Evolutionary conservation across 2,888 invertebrate genomes (phyloP).

Genomic region (Oscheius sp.): DNA sequence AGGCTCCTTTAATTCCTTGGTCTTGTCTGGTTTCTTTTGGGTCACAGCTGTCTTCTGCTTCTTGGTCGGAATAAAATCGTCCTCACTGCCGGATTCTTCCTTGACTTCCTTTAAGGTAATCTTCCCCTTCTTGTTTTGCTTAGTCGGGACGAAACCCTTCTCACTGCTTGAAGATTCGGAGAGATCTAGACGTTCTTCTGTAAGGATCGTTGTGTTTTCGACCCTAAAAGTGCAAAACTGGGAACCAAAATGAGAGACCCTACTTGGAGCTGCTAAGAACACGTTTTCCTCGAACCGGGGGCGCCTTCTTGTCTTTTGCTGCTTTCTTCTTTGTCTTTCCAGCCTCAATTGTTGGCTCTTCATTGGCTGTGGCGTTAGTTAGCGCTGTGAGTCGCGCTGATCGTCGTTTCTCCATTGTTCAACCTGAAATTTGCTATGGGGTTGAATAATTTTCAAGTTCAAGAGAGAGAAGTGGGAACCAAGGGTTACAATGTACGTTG

Average conservation of each 20-base stretch:
- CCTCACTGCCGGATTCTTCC: neutral
- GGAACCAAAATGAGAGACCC: neutral
- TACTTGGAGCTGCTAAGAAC: neutral
- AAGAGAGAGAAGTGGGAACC: no score
- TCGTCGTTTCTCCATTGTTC: neutral
- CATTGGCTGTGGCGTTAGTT: conserved; percentile 4
- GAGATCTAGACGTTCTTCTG: neutral
- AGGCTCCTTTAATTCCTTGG: neutral
- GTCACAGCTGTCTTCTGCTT: neutral
- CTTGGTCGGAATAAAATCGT: neutral
- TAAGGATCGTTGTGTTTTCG: neutral
- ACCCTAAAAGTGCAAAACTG: neutral
- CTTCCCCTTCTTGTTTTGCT: neutral
- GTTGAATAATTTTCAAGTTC: no score
- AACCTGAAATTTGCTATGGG: no score
- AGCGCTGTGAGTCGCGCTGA: conserved; percentile 20
- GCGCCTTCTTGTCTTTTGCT: neutral
- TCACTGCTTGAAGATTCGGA: no score
- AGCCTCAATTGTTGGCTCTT: neutral
- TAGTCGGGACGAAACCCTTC: no score
- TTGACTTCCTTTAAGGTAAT: neutral
- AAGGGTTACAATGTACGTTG: no score
- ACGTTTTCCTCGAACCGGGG: neutral
- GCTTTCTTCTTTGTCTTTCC: no score
- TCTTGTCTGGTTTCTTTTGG: neutral